phyloP scores from a whole-genome alignment of 2,797 vertebrate genomes.

The Chrosomus eos region DNA sequence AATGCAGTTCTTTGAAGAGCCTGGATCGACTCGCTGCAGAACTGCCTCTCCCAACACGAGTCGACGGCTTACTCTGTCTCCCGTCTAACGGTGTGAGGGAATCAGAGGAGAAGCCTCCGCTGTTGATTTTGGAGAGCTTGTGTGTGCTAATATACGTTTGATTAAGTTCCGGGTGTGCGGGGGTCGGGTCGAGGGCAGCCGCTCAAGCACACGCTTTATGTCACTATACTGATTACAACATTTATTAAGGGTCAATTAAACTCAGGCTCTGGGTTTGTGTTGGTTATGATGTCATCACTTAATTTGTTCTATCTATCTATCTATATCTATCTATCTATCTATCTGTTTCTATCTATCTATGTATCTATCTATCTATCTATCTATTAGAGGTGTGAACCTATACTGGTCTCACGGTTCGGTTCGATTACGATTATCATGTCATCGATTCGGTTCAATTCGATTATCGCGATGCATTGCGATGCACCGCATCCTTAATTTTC shows the following conservation, averaged over 20 bases:
- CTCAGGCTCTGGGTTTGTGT: not conserved
- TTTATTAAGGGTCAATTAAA: conserved; percentile 31
- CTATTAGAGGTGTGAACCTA: no score
- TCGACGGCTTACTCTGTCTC: conserved; percentile 37
- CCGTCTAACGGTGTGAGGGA: conserved; percentile 7
- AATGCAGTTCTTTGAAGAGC: conserved; percentile 62
- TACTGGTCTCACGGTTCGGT: no score
- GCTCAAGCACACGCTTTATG: conserved; percentile 9
- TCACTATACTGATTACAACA: not conserved
- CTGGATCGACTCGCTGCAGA: conserved; percentile 45
- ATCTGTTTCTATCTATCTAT: conserved; percentile 23
- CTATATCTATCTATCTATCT: no score
- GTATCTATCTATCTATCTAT: conserved; percentile 26
- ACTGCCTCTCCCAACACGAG: conserved; percentile 53
- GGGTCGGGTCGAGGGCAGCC: conserved; percentile 16
- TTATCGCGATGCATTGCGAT: no score
- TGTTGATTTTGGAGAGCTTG: conserved; percentile 41
- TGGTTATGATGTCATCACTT: not conserved
- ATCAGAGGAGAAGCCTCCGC: conserved; percentile 24
- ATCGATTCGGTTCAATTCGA: no score
- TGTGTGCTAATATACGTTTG: conserved; percentile 21
- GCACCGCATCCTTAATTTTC: no score
- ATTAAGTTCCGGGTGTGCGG: not conserved
- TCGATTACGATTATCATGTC: no score
- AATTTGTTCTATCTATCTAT: no score